Base-by-base conservation (phyloP, 2,888 invertebrate genomes). In the Limnephilus auricula region DNA sequence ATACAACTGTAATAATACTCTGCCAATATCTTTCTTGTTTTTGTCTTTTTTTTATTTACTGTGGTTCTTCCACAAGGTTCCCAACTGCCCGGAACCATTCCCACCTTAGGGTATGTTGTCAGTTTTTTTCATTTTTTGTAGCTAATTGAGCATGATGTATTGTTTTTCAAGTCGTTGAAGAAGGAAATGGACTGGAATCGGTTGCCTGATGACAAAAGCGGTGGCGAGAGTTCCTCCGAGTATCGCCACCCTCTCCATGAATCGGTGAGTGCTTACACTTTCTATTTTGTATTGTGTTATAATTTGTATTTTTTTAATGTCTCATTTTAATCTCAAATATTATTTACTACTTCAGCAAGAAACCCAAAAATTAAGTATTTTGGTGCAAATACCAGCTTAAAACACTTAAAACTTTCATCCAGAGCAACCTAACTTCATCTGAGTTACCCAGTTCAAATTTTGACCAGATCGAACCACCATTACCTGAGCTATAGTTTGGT, bases 131-230 rank as follows among this genome's bases (percentile, higher is more conserved):
- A 92, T 30, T 83, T 31, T n/a, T 84, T 15, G 65, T 18, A 80
- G 80, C 80, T 80, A 80, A 32, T 80, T 80, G 13, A 79, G 30
- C 31, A 80, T 80, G 13, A 9, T 31, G 18, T 80, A 32, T 80
- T 80, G 30, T 85, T 87, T 90, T 97, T 97, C 90, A 96, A 98
- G 98, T 98, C 98, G 93, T 95, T 98, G 94, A 98, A 98, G 95
- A 98, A 98, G 96, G 98, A 98, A 96, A 97, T 98, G 94, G 98
- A 98, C 94, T 98, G 98, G 97, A 97, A 98, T 94, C 96, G 97
- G 94, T 96, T 96, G 94, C 97, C 97, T 94, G 98, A 98, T 94
- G 98, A 98, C 91, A 98, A 98, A 95, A 97, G 96, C 94, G 97
- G 97, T 94, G 98, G 97, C 93, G 98, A 98, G 95, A 96, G 97